Evolutionary conservation across 2,888 invertebrate species (phyloP).

Genomic region (Prosapia bicincta): DNA sequence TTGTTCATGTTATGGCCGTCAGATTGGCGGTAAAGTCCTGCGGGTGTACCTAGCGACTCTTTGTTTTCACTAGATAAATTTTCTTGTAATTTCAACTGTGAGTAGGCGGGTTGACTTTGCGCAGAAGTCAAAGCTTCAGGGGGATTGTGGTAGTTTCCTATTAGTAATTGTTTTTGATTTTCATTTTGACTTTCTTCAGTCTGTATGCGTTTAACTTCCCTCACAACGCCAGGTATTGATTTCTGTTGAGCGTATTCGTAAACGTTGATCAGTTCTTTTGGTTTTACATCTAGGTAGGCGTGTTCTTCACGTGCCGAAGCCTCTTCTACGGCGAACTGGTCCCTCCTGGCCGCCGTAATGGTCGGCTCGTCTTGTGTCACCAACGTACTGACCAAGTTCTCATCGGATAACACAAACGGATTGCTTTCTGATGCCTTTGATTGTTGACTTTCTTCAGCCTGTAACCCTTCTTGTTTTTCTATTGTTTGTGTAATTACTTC

Average conservation of each 20-base stretch:
- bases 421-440: background rate
- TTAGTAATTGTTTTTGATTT: background rate
- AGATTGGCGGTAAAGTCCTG: conserved; percentile 9
- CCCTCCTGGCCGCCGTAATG: conserved; percentile 36
- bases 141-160: conserved; percentile 11
- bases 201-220: background rate
- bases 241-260: background rate
- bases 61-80: background rate
- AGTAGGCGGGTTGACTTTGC: background rate
- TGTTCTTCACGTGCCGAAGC: conserved; percentile 23
- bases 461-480: background rate
- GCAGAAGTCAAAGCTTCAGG: conserved; percentile 13
- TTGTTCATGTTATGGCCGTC: background rate
- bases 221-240: conserved; percentile 14
- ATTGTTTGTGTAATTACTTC: background rate
- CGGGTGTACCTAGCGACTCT: background rate
- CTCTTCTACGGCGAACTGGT: conserved; percentile 40
- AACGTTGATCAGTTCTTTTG: background rate
- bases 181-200: background rate
- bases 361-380: conserved; percentile 33
- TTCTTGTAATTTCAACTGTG: background rate
- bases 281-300: background rate
- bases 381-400: conserved; percentile 17
- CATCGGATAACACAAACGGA: conserved; percentile 4
- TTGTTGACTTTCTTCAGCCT: background rate